Base-by-base conservation (phyloP, 1,140 invertebrate species). In the Diprion similis region DNA sequence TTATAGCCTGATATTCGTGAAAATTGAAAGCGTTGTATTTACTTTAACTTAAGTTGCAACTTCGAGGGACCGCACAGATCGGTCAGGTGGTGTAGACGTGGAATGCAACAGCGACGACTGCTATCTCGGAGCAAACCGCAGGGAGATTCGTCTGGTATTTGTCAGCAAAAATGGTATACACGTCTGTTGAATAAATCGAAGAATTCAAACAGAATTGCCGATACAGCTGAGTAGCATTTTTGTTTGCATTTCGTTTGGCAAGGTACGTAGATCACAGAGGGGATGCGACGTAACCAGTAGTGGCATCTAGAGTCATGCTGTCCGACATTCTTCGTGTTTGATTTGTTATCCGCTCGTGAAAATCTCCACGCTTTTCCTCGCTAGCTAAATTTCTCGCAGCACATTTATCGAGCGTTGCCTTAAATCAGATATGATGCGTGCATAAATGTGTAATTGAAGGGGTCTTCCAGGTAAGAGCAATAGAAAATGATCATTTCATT, bases 121-220 rank as follows among this genome's bases (percentile, higher is more conserved):
- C 24, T 37, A 37, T 37, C 24, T 37, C 24, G 6, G 6, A 37
- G 24, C 24, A 37, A 37, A 37, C 24, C 24, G 24, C 24, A 37
- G 6, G 24, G 24, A 37, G 24, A 37, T 37, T 37, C 51, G 51
- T 59, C 11, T 59, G 11, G 51, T 59, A 59, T 59, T 59, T 59
- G 51, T 59, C 51, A 59, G 51, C 51, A 59, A 59, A 59, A 59
- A 59, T 59, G 6, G 11, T 59, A 8, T 8, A 59, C 51, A 59
- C 51, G n/a, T 59, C 51, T 59, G 51, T 59, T 59, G 51, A 59
- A 59, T 59, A 59, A 59, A 59, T 59, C 51, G 51, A 59, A 17
- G 51, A 59, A 15, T 59, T 59, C 11, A 59, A 59, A 59, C n/a
- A 13, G 51, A 59, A 59, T 59, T 17, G 51, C 11, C 51, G 51